Conservation (phyloP, 2,888 invertebrate species). For the Drosophila nigritarsus region DNA sequence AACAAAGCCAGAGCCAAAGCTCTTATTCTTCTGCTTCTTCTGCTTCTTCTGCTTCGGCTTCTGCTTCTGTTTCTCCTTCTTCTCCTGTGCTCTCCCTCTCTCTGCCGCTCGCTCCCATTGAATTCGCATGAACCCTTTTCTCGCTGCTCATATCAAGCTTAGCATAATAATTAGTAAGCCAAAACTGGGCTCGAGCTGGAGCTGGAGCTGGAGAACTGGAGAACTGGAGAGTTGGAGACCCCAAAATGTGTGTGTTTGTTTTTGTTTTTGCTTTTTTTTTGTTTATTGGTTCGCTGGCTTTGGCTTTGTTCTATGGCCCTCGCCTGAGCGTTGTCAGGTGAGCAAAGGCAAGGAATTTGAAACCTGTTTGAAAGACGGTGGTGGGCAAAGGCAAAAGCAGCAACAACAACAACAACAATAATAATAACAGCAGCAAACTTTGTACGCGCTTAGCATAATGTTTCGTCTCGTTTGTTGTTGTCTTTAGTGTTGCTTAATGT, state of each 20-base stretch:
- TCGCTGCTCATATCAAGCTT: conserved; percentile 54
- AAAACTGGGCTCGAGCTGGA: conserved; percentile 63
- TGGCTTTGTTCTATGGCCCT: conserved; percentile 45
- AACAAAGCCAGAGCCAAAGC: conserved; percentile 40
- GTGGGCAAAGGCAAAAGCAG: background rate
- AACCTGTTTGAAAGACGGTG: conserved; percentile 68
- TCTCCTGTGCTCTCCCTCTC: conserved; percentile 19
- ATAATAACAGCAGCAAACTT: conserved; percentile 42
- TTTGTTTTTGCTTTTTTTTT: background rate
- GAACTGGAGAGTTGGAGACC: conserved; percentile 13
- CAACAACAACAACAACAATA: conserved; percentile 1
- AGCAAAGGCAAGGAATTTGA: conserved; percentile 76
- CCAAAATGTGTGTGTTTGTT: conserved; percentile 29
- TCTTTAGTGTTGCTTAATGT: conserved; percentile 42
- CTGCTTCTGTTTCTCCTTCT: conserved; percentile 12
- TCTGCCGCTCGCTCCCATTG: conserved; percentile 26
- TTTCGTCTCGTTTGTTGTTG: conserved; percentile 23
- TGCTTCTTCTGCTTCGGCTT: conserved; percentile 6
- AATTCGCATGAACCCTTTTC: conserved; percentile 72
- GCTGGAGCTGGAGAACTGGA: conserved; percentile 34
- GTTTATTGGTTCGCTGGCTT: conserved; percentile 55
- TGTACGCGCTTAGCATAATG: conserved; percentile 77
- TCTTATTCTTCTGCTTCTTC: conserved; percentile 5
- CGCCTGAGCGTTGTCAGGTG: conserved; percentile 48
- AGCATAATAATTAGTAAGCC: conserved; percentile 78